Evolutionary conservation across 2,888 invertebrate species (phyloP), one percentile per base, ranked within the genome.

Genomic region (Campoletis raptor): DNA sequence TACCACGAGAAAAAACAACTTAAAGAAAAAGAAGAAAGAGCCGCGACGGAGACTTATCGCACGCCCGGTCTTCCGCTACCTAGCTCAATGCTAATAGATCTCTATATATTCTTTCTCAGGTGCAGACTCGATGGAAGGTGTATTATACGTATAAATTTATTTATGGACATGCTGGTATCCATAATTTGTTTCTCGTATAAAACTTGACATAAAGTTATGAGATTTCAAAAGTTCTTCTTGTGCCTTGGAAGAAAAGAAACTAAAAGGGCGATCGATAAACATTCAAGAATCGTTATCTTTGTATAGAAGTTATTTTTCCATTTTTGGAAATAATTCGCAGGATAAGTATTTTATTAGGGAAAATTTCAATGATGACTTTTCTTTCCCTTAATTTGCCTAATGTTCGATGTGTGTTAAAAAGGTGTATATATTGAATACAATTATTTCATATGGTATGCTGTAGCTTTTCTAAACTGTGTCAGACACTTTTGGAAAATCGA

Each of bases 31-130:
- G 67, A 54, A 52, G 21, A 76, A 45, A 73, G 18, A 24, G n/a
- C 15, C 45, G 77, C 67, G 9, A 37, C 70, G 24, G 37, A 42
- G 64, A 72, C 45, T 80, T 72, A 79, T 79, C 79, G 67, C 57
- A 69, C 79, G 79, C 69, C 42, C 57, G 79, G 69, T 79, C 69
- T 70, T 79, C 57, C 57, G 69, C 54, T 69, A 69, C 79, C 69
- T 70, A 70, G 69, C 69, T 79, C 79, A 42, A 79, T 57, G 79
- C 79, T 79, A 79, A 79, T 79, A 69, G 69, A 69, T 79, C 79
- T 42, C 69, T 24, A n/a, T n/a, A n/a, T n/a, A 48, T 48, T 69
- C 69, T 66, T 66, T 54, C 69, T 70, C 69, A 57, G 54, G 79
- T 70, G 79, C 54, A 42, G 69, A 69, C 78, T 40, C 48, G 52